These are phyloP conservation scores for Pseudolaguvia tuberculata DNA, from an alignment of 2,113 vertebrate genomes.

Conservation along the genomic window DNA sequence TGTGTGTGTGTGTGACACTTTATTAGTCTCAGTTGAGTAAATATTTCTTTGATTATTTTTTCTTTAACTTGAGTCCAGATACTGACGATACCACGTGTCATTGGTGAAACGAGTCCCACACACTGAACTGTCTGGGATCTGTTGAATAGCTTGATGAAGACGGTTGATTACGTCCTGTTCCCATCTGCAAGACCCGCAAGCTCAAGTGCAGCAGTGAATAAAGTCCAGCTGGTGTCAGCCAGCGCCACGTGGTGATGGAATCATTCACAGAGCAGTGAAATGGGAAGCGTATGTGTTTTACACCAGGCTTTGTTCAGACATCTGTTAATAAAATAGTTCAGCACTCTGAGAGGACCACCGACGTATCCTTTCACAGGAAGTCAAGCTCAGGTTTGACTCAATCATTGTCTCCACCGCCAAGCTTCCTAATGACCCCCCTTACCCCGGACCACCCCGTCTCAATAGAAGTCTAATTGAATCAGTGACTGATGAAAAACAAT, in stretches of 20 bases:
- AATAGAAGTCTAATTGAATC: constrained; percentile 66
- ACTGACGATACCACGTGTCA: too few relatives aligned
- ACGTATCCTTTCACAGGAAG: constrained; percentile 50
- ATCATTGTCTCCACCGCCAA: constrained; percentile 6
- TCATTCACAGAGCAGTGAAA: constrained; percentile 44
- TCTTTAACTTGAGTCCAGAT: too few relatives aligned
- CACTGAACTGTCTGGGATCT: constrained; percentile 63
- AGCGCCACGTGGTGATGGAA: constrained; percentile 51
- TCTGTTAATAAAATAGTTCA: constrained; percentile 63
- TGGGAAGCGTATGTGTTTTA: constrained; percentile 53
- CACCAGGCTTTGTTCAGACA: constrained; percentile 62
- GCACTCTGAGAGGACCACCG: constrained; percentile 47
- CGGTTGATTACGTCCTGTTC: constrained; percentile 66
- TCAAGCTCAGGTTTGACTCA: constrained; percentile 59
- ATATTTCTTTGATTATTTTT: too few relatives aligned
- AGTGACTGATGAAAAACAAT: constrained; percentile 54
- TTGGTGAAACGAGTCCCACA: constrained; percentile 63
- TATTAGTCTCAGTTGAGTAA: too few relatives aligned
- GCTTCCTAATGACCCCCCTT: too few relatives aligned
- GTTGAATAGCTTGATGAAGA: constrained; percentile 68
- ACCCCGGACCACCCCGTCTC: constrained; percentile 48
- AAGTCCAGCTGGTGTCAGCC: constrained; percentile 50
- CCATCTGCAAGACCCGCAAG: constrained; percentile 50
- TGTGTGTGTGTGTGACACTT: too few relatives aligned
- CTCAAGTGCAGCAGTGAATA: constrained; percentile 53